Conservation (phyloP, 2,888 invertebrate species). For the Zygogramma bicolorata region DNA sequence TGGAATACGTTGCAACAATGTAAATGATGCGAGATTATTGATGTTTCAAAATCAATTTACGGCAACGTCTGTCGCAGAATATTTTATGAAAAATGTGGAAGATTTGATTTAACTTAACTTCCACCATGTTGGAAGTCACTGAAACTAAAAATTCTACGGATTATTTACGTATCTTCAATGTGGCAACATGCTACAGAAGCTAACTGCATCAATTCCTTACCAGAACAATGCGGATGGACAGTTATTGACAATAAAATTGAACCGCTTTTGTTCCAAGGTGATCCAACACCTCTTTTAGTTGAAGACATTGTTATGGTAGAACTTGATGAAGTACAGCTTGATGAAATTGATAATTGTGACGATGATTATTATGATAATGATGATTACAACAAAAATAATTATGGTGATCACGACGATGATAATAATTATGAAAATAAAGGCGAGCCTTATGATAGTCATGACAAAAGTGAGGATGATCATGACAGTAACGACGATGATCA, state of each 20-base stretch:
- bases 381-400: neutral
- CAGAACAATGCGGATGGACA: neutral
- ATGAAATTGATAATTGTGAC: neutral
- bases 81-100: slow-evolving; percentile 51
- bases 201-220: slow-evolving; percentile 11
- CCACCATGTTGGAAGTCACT: slow-evolving; percentile 30
- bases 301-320: slow-evolving; percentile 4
- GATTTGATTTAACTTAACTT: slow-evolving; percentile 38
- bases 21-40: slow-evolving; percentile 4
- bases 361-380: neutral
- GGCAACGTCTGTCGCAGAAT: slow-evolving; percentile 32
- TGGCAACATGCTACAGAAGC: slow-evolving; percentile 5
- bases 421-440: neutral
- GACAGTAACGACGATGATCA: too few relatives aligned
- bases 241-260: neutral
- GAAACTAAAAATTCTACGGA: neutral
- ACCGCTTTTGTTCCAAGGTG: neutral
- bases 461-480: too few relatives aligned
- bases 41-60: neutral
- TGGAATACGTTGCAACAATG: neutral
- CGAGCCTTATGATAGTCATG: too few relatives aligned
- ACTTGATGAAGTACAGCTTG: too few relatives aligned
- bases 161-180: slow-evolving; percentile 14
- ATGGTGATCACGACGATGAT: neutral
- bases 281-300: neutral